Base-by-base conservation (phyloP, 1,140 invertebrate species). In the Trichoplusia ni region DNA sequence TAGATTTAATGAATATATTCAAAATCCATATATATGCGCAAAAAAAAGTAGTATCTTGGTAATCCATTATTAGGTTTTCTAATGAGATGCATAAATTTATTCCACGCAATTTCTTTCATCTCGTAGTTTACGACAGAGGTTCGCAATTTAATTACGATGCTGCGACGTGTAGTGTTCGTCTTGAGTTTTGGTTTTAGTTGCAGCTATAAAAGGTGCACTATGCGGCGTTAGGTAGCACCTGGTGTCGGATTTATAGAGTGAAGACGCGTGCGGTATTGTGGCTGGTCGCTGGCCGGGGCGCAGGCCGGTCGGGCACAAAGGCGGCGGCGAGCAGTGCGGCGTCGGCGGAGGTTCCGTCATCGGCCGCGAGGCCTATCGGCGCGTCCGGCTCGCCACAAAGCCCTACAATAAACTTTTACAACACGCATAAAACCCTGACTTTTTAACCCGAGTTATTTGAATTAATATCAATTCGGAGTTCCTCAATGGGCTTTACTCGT, bases 401-500 rank as follows among this genome's bases (percentile, higher is more conserved):
- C 77, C 84, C 84, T 73, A 84, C 80, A 85, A 90, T 90, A 90
- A 90, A 90, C 77, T 86, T 90, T 90, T 90, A 90, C 84, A 87
- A 69, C 87, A 66, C 77, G 76, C 86, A 90, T 90, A 90, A 90
- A 90, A 90, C 84, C 88, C 88, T 84, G 88, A 90, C 86, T 90
- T 90, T 90, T 90, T 90, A 88, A 89, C 88, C 86, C 74, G 81
- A 86, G 79, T 90, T 89, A 90, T 90, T 90, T 90, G 88, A 89
- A 90, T 90, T 90, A 90, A 90, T 90, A 90, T 90, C 86, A 89
- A 90, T 90, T 85, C 87, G 77, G 84, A 87, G 82, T 87, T 88
- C 80, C 84, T 90, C 88, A 90, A 89, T 90, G 88, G 88, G 82
- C 84, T 87, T 89, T 78, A 87, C 87, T 90, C 82, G 84, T 90